phyloP scores from a whole-genome alignment of 2,113 vertebrate species.

The Rhynchopsitta pachyrhyncha region DNA sequence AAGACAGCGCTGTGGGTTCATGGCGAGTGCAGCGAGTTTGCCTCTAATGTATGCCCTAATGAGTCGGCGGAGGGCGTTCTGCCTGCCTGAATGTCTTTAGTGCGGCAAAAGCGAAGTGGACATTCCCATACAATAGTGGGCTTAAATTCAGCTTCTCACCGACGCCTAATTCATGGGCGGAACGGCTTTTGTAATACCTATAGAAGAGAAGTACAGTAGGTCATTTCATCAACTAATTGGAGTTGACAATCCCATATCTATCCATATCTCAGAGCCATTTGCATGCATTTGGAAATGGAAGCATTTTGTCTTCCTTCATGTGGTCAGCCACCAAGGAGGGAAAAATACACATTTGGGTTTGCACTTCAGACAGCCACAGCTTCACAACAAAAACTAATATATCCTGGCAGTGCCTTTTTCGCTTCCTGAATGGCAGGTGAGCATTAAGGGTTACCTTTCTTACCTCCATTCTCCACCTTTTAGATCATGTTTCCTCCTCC shows the following conservation, averaged over 20 bases:
- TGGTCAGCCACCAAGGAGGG: neutral
- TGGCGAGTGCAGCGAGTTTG: slow-evolving; percentile 42
- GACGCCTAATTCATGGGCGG: slow-evolving; percentile 46
- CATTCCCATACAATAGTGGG: slow-evolving; percentile 60
- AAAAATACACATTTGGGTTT: neutral
- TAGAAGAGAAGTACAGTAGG: slow-evolving; percentile 52
- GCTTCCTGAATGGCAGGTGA: neutral
- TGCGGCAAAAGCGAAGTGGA: slow-evolving; percentile 61
- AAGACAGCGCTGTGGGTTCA: slow-evolving; percentile 37
- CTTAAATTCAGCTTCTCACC: slow-evolving; percentile 62
- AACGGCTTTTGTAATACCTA: slow-evolving; percentile 52
- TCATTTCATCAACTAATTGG: slow-evolving; percentile 29
- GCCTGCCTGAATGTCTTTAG: slow-evolving; percentile 54
- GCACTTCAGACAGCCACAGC: neutral
- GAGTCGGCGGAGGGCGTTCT: slow-evolving; percentile 49
- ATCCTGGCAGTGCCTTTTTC: neutral
- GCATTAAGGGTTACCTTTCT: neutral
- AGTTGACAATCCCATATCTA: slow-evolving; percentile 33
- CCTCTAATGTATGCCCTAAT: slow-evolving; percentile 63
- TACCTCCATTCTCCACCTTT: neutral
- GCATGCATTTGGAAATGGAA: neutral
- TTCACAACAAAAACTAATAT: neutral
- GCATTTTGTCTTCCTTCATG: neutral
- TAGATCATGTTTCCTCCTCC: neutral
- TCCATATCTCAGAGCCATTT: slow-evolving; percentile 32